phyloP scores from a whole-genome alignment of 2,113 vertebrate species.

The Girardinichthys multiradiatus region DNA sequence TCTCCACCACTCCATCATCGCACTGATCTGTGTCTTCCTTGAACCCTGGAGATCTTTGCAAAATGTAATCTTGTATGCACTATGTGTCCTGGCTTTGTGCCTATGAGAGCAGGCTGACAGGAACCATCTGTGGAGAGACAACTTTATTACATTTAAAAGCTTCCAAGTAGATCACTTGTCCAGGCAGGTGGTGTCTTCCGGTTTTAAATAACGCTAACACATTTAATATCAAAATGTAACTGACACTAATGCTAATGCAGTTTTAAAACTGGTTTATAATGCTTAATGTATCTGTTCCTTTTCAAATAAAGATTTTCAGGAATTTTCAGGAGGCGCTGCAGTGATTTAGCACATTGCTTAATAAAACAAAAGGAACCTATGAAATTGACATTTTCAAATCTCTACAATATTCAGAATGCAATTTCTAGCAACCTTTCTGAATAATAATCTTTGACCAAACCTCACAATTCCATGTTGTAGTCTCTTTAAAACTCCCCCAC shows the following conservation, averaged over 20 bases:
- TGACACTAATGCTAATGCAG: neutral
- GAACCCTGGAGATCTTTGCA: slow-evolving; percentile 61
- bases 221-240: slow-evolving; percentile 2
- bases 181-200: slow-evolving; percentile 23
- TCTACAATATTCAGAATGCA: too few relatives aligned
- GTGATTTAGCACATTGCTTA: too few relatives aligned
- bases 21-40: slow-evolving; percentile 46
- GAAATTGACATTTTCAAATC: too few relatives aligned
- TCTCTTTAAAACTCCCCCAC: too few relatives aligned
- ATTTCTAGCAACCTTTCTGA: too few relatives aligned
- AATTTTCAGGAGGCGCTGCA: too few relatives aligned
- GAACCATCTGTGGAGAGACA: slow-evolving; percentile 32
- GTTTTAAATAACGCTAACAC: slow-evolving; percentile 14
- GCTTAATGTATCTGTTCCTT: too few relatives aligned
- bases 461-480: too few relatives aligned
- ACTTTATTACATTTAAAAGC: slow-evolving; percentile 51
- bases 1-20: slow-evolving; percentile 13
- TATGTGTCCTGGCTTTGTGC: slow-evolving; percentile 30
- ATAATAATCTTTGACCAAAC: too few relatives aligned
- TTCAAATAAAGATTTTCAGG: too few relatives aligned
- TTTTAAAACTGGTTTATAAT: neutral
- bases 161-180: slow-evolving; percentile 32
- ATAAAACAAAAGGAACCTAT: too few relatives aligned
- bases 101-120: slow-evolving; percentile 56
- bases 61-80: slow-evolving; percentile 52